Percentiles rank a stretch among this genome's conserved stretches.
phyloP scores from a whole-genome alignment of 2,888 invertebrate species.

The Acleris holmiana region DNA sequence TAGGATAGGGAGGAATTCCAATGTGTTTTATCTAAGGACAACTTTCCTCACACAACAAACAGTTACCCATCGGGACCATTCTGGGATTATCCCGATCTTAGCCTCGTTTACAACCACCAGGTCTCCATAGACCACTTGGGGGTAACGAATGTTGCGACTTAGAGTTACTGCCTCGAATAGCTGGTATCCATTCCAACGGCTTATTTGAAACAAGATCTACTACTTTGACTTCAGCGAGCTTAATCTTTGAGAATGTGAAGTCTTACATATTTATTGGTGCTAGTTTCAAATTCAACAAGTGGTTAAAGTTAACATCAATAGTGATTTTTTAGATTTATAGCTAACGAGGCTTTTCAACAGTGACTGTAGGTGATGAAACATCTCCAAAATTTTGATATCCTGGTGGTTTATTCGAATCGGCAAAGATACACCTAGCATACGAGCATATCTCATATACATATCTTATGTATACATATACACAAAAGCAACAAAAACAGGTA shows the following conservation, averaged over 20 bases:
- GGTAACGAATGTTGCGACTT: conserved; percentile 31
- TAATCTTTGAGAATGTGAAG: conserved; percentile 8
- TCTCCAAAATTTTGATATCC: too few relatives aligned
- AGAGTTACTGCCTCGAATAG: conserved; percentile 15
- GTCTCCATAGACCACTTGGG: conserved; percentile 28
- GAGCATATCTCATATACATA: too few relatives aligned
- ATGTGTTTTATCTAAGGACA: too few relatives aligned
- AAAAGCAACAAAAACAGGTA: conserved; percentile 6
- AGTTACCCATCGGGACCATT: neutral
- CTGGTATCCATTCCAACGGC: conserved; percentile 3
- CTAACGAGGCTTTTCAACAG: too few relatives aligned
- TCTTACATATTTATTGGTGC: neutral
- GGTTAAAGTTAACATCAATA: too few relatives aligned
- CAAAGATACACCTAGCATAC: too few relatives aligned
- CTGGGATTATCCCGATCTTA: conserved; percentile 20
- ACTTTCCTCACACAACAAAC: too few relatives aligned
- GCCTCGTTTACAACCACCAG: conserved; percentile 27
- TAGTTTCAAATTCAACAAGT: neutral
- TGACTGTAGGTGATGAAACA: too few relatives aligned
- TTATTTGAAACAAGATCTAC: conserved; percentile 2
- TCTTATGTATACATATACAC: neutral
- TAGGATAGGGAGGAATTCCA: too few relatives aligned
- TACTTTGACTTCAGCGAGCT: neutral
- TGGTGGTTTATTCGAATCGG: too few relatives aligned
- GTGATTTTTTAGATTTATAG: too few relatives aligned